Evolutionary conservation across 23 tunicate genomes (phyloP), one percentile per base, ranked within the genome.

Genomic region (Corella eumyota): DNA sequence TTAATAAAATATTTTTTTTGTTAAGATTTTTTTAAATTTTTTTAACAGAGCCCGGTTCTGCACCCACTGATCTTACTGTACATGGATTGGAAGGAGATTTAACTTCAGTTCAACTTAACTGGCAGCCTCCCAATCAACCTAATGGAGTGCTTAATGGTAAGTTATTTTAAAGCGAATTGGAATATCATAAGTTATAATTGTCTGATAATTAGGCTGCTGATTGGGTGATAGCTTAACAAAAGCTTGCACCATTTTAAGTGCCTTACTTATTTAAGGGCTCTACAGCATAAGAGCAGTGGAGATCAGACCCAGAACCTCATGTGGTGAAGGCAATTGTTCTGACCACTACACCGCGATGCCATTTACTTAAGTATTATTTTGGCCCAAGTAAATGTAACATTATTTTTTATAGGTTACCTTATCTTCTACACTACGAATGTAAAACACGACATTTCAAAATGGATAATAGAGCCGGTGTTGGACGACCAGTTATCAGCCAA

Each of bases 101-200:
- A 17, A 81, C 80, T 11, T 49, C 58, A 4, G 80, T 81, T 5
- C 67, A 58, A 57, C 66, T 79, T 49, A 81, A 61, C 70, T 81
- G 91, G 91, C 91, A 81, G 32, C 91, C 91, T n/a, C 91, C 91
- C 22, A 74, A 64, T 0, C 59, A 81, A 58, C 74, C 91, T 15
- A 81, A 81, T 36, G 91, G 91, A 21, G 71, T 48, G 56, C 36
- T 81, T 1, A 73, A 48, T 17, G 91, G 90, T 76, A 23, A 5
- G 68, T 44, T 45, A 40, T 40, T 40, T 9, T 15, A 0, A 17
- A 21, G 60, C 28, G 25, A 19, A 21, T 25, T 54, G 0, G 25
- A 54, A 13, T 25, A 22, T 0, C n/a, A n/a, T n/a, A n/a, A n/a
- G n/a, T n/a, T n/a, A n/a, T n/a, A n/a, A n/a, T n/a, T n/a, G n/a